Percentiles rank a stretch among this genome's conserved stretches.
Conservation (phyloP, 2,113 vertebrate species). For the Tachycineta bicolor region DNA sequence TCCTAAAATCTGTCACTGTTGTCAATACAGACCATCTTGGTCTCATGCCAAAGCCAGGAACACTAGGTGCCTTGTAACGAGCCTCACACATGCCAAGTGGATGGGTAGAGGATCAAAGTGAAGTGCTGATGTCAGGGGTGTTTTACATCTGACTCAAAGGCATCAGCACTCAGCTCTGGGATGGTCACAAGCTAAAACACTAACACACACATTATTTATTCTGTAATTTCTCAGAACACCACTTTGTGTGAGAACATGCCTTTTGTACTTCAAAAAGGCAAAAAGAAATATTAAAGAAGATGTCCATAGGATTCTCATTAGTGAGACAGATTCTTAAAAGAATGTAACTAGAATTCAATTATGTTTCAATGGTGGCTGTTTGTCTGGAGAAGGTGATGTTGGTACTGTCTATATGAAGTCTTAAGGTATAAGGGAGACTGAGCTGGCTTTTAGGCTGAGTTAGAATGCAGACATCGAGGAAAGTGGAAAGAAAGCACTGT, state of each 20-base stretch:
- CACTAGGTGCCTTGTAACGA: conserved; percentile 29
- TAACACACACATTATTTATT: background rate
- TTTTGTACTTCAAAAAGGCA: background rate
- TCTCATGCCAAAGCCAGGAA: conserved; percentile 22
- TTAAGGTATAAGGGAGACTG: background rate
- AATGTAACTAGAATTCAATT: background rate
- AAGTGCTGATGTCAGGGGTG: background rate
- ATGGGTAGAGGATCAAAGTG: background rate
- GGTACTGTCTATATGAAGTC: background rate
- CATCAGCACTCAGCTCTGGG: background rate
- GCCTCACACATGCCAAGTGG: background rate
- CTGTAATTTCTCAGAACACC: background rate
- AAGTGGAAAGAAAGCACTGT: background rate
- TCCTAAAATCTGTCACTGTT: background rate
- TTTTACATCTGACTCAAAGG: conserved; percentile 38
- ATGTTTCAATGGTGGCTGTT: background rate
- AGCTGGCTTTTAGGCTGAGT: background rate
- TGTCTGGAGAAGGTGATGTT: background rate
- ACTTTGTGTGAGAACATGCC: background rate
- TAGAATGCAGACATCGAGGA: background rate
- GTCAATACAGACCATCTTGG: background rate
- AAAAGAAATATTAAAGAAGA: background rate
- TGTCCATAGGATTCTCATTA: background rate
- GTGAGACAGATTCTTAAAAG: background rate
- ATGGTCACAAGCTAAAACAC: background rate